A percentile compares a stretch with the other conserved stretches of the same genome.
Conservation (phyloP, 2,113 vertebrate genomes). For the Podarcis cretensis region DNA sequence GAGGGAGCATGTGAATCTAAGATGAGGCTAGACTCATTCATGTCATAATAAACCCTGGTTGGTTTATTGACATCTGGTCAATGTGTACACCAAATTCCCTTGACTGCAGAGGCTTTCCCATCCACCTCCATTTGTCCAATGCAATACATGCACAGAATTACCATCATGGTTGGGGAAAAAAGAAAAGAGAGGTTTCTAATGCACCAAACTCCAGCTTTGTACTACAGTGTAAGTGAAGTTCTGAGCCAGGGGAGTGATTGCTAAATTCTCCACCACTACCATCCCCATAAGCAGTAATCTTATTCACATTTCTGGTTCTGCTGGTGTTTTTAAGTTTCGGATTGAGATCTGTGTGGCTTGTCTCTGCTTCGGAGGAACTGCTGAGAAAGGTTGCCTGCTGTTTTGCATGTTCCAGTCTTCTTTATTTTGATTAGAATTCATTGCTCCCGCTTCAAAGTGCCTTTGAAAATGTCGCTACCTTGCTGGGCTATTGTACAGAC, state of each 20-base stretch:
- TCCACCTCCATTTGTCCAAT: background rate
- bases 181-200: background rate
- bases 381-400: background rate
- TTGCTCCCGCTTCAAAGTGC: background rate
- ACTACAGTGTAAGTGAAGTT: background rate
- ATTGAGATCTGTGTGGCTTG: background rate
- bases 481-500: background rate
- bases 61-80: too few species aligned
- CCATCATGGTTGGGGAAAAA: too few species aligned
- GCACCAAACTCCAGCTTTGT: background rate
- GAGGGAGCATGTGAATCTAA: too few species aligned
- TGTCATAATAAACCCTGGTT: too few species aligned
- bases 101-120: background rate
- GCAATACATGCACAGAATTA: background rate
- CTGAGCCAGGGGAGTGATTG: background rate
- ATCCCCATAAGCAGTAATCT: background rate
- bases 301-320: slow-evolving; percentile 12
- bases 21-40: too few species aligned
- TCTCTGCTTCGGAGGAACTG: background rate
- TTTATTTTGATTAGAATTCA: background rate
- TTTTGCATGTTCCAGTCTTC: background rate
- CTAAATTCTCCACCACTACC: background rate
- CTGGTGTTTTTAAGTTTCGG: background rate
- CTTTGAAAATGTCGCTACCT: background rate
- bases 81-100: too few species aligned